These are phyloP conservation scores for Drosophila serrata DNA, from an alignment of 1,140 invertebrate species.

Conservation along the genomic window DNA sequence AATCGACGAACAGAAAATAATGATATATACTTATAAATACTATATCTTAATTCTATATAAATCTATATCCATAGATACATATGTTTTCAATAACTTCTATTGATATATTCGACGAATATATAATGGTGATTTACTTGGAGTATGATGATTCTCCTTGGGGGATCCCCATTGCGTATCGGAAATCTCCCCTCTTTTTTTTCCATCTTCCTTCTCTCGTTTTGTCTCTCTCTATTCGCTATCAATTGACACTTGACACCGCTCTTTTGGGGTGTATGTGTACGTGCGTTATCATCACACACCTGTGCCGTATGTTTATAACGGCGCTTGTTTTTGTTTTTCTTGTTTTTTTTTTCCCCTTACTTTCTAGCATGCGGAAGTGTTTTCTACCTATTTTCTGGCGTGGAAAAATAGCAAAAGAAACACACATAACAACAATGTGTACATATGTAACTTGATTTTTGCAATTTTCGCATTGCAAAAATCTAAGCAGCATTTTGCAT, in stretches of 20 bases:
- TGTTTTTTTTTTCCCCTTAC: background rate
- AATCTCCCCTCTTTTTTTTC: background rate
- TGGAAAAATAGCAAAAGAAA: conserved; percentile 42
- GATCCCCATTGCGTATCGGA: conserved; percentile 1
- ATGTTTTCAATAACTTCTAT: no score
- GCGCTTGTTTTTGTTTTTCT: conserved; percentile 4
- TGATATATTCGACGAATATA: no score
- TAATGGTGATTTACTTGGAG: background rate
- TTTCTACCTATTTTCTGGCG: conserved; percentile 14
- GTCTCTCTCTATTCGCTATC: conserved; percentile 2
- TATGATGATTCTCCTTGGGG: background rate
- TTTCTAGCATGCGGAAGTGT: conserved; percentile 60
- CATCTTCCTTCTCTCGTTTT: background rate
- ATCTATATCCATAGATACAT: no score
- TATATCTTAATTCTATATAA: no score
- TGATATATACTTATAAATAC: no score
- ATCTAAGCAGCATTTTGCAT: conserved; percentile 43
- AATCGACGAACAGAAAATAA: background rate
- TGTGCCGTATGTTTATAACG: conserved; percentile 13
- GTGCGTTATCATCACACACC: conserved; percentile 19
- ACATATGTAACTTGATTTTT: background rate
- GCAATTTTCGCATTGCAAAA: conserved; percentile 20
- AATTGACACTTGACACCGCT: conserved; percentile 15
- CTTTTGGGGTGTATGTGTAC: conserved; percentile 7
- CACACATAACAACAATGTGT: conserved; percentile 13